Evolutionary conservation across 2,888 invertebrate species (phyloP).

Genomic region (Chalcis sispes): DNA sequence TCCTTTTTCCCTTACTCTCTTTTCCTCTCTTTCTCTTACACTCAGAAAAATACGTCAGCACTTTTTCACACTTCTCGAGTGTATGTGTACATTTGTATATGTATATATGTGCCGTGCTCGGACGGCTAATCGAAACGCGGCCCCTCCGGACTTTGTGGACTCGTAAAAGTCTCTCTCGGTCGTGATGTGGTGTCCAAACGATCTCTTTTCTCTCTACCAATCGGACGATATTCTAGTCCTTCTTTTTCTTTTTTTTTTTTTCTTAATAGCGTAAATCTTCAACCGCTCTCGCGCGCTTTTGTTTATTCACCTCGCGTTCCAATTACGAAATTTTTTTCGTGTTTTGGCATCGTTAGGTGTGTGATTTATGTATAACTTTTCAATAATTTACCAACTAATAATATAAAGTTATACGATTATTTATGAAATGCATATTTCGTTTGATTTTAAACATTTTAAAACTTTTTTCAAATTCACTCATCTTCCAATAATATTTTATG

Average conservation of each 20-base stretch:
- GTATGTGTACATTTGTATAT: slow-evolving; percentile 50
- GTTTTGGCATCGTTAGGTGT: no score
- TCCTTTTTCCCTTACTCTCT: slow-evolving; percentile 1
- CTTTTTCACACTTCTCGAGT: slow-evolving; percentile 59
- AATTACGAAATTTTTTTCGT: no score
- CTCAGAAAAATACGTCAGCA: slow-evolving; percentile 58
- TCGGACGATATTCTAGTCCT: no score
- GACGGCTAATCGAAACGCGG: slow-evolving; percentile 53
- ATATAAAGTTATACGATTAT: no score
- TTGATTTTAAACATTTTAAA: no score
- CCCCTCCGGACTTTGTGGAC: slow-evolving; percentile 53
- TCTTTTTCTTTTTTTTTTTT: slow-evolving; percentile 11
- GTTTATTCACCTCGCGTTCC: slow-evolving; percentile 33
- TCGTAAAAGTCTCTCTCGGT: slow-evolving; percentile 45
- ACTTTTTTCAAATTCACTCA: no score
- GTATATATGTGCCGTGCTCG: background rate
- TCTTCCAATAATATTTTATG: no score
- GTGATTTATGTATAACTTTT: no score
- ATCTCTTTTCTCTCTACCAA: background rate
- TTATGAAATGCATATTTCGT: no score
- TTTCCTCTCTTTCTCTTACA: background rate
- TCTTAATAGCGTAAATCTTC: slow-evolving; percentile 43
- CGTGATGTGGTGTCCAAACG: background rate
- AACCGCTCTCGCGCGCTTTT: slow-evolving; percentile 11
- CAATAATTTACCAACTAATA: no score